phyloP scores from a whole-genome alignment of 2,888 invertebrate genomes.

The Trachelus stipa region DNA sequence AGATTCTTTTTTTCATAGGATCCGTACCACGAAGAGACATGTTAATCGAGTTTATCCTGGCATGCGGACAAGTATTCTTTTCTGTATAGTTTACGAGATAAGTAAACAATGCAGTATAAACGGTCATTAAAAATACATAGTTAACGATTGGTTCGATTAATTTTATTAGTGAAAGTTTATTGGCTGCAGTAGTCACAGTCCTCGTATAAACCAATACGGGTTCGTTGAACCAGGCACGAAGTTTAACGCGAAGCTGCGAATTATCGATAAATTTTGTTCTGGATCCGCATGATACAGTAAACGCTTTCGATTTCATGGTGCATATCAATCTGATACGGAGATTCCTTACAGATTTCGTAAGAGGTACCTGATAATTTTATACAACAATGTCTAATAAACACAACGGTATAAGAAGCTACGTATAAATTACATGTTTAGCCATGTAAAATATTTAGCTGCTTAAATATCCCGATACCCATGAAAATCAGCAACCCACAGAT shows the following conservation, averaged over 20 bases:
- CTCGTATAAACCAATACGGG: neutral
- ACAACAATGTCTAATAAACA: no score
- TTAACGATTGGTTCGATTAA: constrained; percentile 33
- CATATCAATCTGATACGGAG: neutral
- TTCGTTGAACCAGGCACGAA: neutral
- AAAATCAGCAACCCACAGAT: neutral
- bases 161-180: constrained; percentile 37
- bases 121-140: neutral
- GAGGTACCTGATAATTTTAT: no score
- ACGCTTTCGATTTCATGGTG: neutral
- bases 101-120: neutral
- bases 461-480: neutral
- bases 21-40: neutral
- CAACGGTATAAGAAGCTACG: neutral
- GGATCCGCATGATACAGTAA: neutral
- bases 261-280: neutral
- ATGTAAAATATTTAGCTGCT: neutral
- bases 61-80: neutral
- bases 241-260: neutral
- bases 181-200: neutral
- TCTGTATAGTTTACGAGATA: neutral
- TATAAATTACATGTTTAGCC: neutral
- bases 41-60: neutral
- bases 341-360: neutral
- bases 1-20: neutral